Conservation (phyloP, 2,888 invertebrate genomes). For the Melanostoma scalare region DNA sequence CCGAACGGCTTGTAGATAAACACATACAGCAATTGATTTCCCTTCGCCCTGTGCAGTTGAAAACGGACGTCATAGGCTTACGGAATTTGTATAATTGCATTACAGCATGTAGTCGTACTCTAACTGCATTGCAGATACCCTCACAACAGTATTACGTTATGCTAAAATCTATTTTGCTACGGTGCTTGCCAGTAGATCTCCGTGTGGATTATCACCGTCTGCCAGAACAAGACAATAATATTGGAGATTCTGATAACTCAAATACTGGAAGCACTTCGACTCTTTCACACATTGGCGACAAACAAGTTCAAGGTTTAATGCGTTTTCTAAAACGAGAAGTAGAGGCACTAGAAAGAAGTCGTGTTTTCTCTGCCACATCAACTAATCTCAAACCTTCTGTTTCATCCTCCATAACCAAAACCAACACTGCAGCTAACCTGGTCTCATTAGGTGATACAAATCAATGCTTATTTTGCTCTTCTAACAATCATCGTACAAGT, state of each 20-base stretch:
- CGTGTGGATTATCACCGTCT: neutral
- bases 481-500: conserved; percentile 10
- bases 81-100: conserved; percentile 12
- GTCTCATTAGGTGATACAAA: conserved; percentile 14
- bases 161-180: conserved; percentile 17
- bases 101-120: neutral
- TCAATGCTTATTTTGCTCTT: conserved; percentile 17
- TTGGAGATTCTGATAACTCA: neutral
- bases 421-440: conserved; percentile 16
- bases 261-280: conserved; percentile 5
- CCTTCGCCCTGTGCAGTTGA: neutral
- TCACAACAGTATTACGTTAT: conserved; percentile 4
- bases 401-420: neutral
- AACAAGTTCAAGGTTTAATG: neutral
- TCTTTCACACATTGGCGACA: conserved; percentile 10
- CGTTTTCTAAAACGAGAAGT: conserved; percentile 38
- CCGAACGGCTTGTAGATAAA: neutral
- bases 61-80: conserved; percentile 3
- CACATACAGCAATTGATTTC: conserved; percentile 19
- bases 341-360: conserved; percentile 24
- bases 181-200: conserved; percentile 9
- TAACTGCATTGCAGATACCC: conserved; percentile 21
- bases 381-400: neutral
- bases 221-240: neutral
- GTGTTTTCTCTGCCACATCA: conserved; percentile 6